Conservation (phyloP, 2,113 vertebrate species). For the Malurus melanocephalus region DNA sequence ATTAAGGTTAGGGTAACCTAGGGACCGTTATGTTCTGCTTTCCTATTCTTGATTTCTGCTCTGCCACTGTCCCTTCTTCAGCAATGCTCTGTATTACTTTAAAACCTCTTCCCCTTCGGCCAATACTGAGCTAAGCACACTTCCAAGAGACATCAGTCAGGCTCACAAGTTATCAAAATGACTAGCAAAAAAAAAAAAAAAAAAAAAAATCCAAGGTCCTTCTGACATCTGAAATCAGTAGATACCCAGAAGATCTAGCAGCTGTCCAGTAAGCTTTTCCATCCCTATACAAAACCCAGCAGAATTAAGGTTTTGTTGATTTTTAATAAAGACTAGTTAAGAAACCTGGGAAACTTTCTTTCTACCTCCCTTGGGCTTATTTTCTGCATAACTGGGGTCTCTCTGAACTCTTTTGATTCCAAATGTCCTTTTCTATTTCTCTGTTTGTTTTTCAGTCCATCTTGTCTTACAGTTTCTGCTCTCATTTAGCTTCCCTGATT, state of each 20-base stretch:
- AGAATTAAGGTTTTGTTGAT: neutral
- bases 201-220: neutral
- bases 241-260: neutral
- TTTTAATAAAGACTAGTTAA: neutral
- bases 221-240: neutral
- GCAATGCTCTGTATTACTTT: neutral
- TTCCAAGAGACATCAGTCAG: neutral
- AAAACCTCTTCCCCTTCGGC: neutral
- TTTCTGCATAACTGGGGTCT: neutral
- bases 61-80: neutral
- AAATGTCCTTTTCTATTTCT: neutral
- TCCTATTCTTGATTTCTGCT: neutral
- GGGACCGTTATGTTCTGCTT: neutral
- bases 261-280: neutral
- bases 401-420: neutral
- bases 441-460: neutral
- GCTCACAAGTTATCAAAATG: neutral
- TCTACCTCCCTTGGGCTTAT: rapidly evolving
- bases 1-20: neutral
- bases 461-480: neutral
- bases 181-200: neutral
- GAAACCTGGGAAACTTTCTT: neutral
- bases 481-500: neutral
- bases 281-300: rapidly evolving
- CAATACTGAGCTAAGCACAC: neutral